Conservation (phyloP, 2,888 invertebrate species). For the Anorthoa munda region DNA sequence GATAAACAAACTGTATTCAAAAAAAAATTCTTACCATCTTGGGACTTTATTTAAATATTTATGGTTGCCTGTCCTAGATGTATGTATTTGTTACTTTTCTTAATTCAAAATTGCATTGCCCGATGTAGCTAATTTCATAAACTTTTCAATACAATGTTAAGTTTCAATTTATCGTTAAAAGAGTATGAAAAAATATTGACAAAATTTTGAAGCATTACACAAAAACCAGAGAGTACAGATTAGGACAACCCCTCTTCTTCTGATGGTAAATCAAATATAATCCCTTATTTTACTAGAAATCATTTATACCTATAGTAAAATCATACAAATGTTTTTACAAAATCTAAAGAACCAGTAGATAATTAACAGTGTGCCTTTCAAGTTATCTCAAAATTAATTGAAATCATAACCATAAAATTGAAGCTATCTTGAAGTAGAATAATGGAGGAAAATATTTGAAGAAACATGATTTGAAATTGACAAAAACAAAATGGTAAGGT, state of each 20-base stretch:
- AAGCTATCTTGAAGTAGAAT: slow-evolving; percentile 20
- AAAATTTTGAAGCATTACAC: too few species aligned
- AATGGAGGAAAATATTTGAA: slow-evolving; percentile 7
- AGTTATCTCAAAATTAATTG: slow-evolving; percentile 59
- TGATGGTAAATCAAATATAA: neutral
- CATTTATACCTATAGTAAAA: neutral
- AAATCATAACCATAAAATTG: slow-evolving; percentile 57
- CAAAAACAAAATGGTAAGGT: slow-evolving; percentile 56
- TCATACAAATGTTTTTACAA: neutral
- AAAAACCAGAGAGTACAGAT: too few species aligned
- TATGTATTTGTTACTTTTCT: neutral
- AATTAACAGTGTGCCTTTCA: neutral
- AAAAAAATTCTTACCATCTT: too few species aligned
- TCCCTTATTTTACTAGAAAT: neutral
- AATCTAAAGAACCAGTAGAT: neutral
- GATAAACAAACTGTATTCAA: too few species aligned
- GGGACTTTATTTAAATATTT: neutral
- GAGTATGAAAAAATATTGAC: too few species aligned
- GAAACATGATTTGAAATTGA: slow-evolving; percentile 24
- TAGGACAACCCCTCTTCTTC: too few species aligned
- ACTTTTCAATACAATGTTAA: neutral
- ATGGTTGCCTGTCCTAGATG: neutral
- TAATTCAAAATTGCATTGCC: slow-evolving; percentile 11
- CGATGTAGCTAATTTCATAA: neutral
- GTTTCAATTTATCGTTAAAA: neutral